Conservation (phyloP, 1,140 invertebrate genomes). For the Yoshiicerus persimilis region DNA sequence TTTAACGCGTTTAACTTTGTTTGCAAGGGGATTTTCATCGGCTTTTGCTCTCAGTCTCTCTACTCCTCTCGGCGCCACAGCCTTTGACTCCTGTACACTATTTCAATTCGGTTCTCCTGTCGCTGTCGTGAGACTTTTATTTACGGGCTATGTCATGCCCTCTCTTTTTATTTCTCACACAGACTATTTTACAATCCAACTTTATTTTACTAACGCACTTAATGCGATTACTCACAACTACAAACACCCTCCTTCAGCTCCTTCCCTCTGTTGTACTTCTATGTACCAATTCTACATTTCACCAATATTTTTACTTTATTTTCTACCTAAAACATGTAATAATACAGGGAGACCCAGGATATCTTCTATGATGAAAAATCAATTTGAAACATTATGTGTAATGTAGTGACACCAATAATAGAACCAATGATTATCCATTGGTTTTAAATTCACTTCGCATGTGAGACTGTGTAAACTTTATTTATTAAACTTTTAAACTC, state of each 20-base stretch:
- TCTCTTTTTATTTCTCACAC: conserved; percentile 3
- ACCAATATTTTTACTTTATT: background rate
- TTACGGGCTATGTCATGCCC: conserved; percentile 1
- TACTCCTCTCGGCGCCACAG: background rate
- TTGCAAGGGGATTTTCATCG: conserved; percentile 14
- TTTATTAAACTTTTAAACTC: too few relatives aligned
- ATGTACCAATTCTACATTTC: background rate
- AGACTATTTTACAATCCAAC: background rate
- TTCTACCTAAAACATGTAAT: too few relatives aligned
- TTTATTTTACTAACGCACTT: background rate
- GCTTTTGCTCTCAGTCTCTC: background rate
- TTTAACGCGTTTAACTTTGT: background rate
- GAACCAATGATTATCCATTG: too few relatives aligned
- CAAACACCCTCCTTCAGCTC: too few relatives aligned
- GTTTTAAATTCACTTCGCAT: too few relatives aligned
- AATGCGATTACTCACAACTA: background rate
- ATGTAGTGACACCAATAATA: too few relatives aligned
- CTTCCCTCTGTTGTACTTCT: too few relatives aligned
- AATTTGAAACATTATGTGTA: too few relatives aligned
- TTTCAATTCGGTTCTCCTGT: background rate
- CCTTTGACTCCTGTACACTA: background rate
- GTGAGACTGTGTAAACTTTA: too few relatives aligned
- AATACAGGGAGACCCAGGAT: too few relatives aligned
- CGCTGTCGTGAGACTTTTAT: background rate
- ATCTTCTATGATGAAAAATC: too few relatives aligned